phyloP scores from a whole-genome alignment of 2,888 invertebrate species.

The Ectemnius cavifrons region DNA sequence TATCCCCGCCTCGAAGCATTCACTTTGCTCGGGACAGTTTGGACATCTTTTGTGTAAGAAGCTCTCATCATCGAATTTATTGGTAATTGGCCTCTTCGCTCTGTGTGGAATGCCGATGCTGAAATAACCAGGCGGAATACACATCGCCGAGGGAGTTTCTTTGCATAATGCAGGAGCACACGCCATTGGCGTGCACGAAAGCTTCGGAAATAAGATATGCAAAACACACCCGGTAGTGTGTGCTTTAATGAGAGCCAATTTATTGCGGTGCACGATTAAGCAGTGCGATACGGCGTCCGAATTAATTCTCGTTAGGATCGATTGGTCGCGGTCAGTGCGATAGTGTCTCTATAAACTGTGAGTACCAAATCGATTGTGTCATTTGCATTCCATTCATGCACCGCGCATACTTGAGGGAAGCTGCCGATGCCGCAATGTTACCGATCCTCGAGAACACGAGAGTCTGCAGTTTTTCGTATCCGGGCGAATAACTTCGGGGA shows the following conservation, averaged over 20 bases:
- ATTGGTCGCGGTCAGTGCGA: constrained; percentile 37
- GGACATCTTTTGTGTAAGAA: not conserved
- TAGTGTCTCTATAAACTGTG: constrained; percentile 38
- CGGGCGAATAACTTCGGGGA: constrained; percentile 3
- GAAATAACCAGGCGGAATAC: too few species aligned
- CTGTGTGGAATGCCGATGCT: too few species aligned
- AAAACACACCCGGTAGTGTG: constrained; percentile 15
- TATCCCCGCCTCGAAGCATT: not conserved
- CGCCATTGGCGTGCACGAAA: too few species aligned
- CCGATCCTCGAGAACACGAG: not conserved
- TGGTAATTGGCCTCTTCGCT: too few species aligned
- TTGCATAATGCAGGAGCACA: not conserved
- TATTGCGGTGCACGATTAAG: constrained; percentile 26
- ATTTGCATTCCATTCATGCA: constrained; percentile 20
- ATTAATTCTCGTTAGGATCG: constrained; percentile 55
- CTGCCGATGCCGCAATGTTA: not conserved
- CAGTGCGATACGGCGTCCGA: constrained; percentile 30
- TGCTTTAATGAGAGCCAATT: constrained; percentile 25
- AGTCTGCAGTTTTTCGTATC: not conserved
- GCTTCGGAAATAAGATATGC: constrained; percentile 4
- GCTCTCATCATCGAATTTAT: too few species aligned
- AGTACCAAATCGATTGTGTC: constrained; percentile 28
- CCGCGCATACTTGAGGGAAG: not conserved
- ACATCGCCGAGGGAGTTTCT: not conserved
- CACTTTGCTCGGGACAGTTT: not conserved